Base-by-base conservation (phyloP, 2,113 vertebrate species). In the Danionella cerebrum region DNA sequence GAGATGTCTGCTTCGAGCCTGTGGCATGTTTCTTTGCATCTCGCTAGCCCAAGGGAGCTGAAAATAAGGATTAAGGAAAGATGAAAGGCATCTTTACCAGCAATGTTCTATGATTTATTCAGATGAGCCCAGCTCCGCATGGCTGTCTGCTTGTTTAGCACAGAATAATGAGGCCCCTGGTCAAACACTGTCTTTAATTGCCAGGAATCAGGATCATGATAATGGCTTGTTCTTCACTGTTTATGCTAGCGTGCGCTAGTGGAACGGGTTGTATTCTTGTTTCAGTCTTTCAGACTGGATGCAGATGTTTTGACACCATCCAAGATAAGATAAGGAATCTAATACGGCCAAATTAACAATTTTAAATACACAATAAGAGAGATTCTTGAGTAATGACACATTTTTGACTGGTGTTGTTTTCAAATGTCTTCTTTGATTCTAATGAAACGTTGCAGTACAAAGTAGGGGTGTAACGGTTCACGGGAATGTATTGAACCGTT, bases 141-240 rank as follows among this genome's bases (percentile, higher is more conserved):
- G 16, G 22, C 35, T 51, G 18, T 55, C 53, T 53, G 31, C 57
- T 62, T 71, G 42, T 65, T 69, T 65, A 58, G 29, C 42, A 36
- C 42, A 38, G 59, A 73, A 65, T 69, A 73, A 73, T 65, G 52
- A 69, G 58, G 52, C 25, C 14, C 24, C 14, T 65, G 33, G 6
- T 8, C 57, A 24, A 41, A 29, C 2, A 31, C 7, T 0, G 14
- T 39, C 1, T 57, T 68, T 64, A 22, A 68, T 57, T 68, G 42
- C 14, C 3, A 5, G 35, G 29, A 66, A 53, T 31, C 45, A 67
- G 54, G n/a, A 64, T 29, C 24, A 16, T 18, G 18, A 29, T 24
- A 25, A 48, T 48, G 29, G 21, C 27, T 58, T 27, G 13, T 38
- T 38, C 44, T 19, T 51, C 8, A 29, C 14, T 41, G 22, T 50